phyloP scores from a whole-genome alignment of 1,140 invertebrate species.

The Himalopsyche phryganea region DNA sequence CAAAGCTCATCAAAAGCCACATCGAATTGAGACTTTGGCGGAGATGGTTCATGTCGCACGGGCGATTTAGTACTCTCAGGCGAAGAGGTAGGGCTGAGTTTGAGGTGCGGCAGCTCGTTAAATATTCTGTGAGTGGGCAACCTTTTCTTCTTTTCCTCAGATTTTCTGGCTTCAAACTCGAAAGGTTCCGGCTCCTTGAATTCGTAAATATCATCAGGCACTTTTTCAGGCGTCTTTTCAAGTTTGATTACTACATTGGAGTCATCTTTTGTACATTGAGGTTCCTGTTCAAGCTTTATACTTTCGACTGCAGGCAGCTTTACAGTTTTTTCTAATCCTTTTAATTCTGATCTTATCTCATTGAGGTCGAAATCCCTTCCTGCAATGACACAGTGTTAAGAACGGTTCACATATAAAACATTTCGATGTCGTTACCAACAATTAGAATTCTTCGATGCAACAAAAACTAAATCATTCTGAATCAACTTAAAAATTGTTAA shows the following conservation, averaged over 20 bases:
- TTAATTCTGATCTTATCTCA: conserved; percentile 78
- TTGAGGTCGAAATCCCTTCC: conserved; percentile 77
- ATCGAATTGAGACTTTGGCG: conserved; percentile 36
- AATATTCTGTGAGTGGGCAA: conserved; percentile 51
- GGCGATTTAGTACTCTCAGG: conserved; percentile 42
- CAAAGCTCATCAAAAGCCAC: conserved; percentile 55
- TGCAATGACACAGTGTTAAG: conserved; percentile 23
- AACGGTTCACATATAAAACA: too few species aligned
- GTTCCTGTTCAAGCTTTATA: conserved; percentile 43
- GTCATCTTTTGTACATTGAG: conserved; percentile 37
- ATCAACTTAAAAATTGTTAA: too few species aligned
- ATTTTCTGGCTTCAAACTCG: conserved; percentile 68
- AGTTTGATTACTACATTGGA: conserved; percentile 34
- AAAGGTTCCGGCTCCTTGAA: conserved; percentile 87
- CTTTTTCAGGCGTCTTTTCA: conserved; percentile 43
- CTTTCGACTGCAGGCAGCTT: conserved; percentile 46
- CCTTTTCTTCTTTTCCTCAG: conserved; percentile 59
- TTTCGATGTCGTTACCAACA: too few species aligned
- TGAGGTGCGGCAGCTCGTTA: conserved; percentile 53
- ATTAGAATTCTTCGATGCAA: neutral
- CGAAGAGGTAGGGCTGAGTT: conserved; percentile 45
- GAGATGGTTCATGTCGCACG: conserved; percentile 13
- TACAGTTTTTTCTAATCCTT: conserved; percentile 63
- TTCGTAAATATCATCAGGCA: conserved; percentile 76
- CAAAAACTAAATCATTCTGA: neutral